Evolutionary conservation across 2,113 vertebrate species (phyloP).

Genomic region (Silurus meridionalis): DNA sequence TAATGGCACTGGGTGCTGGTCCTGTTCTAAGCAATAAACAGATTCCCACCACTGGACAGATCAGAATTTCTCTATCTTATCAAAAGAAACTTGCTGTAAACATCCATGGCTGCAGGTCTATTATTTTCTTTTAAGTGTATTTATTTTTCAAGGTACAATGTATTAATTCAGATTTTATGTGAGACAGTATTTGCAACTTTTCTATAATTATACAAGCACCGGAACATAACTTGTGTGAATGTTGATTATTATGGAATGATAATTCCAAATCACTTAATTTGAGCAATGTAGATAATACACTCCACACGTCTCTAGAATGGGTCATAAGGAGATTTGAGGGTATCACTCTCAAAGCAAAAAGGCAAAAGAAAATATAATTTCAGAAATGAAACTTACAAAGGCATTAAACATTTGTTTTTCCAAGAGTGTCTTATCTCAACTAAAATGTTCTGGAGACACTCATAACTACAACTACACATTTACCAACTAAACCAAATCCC

Average conservation of each 20-base stretch:
- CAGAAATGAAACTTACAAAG: not conserved
- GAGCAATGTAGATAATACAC: not conserved
- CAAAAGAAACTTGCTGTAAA: conserved; percentile 76
- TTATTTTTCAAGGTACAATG: not conserved
- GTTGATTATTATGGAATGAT: not conserved
- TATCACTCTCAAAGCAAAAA: not conserved
- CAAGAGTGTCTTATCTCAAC: not conserved
- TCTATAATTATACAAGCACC: not conserved
- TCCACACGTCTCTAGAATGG: not conserved
- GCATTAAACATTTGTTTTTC: not conserved
- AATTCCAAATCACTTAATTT: not conserved
- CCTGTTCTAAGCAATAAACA: conserved; percentile 59
- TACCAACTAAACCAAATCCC: not conserved
- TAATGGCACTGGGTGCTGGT: conserved; percentile 62
- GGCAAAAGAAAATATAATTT: not conserved
- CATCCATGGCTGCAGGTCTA: conserved; percentile 83
- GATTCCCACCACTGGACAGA: conserved; percentile 64
- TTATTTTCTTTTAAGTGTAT: not conserved
- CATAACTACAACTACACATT: not conserved
- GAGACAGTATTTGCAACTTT: not conserved
- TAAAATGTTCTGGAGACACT: not conserved
- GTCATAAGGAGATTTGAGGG: not conserved
- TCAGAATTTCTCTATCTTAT: conserved; percentile 80
- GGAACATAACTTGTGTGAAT: not conserved
- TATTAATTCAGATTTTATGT: not conserved